Base-by-base conservation (phyloP, 2,797 vertebrate genomes). In the Vespertilio murinus region DNA sequence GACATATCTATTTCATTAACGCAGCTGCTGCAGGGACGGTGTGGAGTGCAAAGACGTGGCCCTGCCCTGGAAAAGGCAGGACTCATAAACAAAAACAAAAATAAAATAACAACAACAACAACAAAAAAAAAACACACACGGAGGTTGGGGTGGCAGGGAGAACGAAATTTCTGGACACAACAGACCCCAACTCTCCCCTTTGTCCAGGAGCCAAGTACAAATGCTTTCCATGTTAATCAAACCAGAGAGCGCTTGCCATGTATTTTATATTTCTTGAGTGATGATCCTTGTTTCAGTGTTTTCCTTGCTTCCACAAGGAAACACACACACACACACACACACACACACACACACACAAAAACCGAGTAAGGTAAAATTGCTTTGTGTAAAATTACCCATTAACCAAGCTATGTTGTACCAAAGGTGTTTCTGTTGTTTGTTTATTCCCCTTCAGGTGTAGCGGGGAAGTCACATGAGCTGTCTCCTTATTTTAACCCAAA, bases 1-100 rank as follows among this genome's bases (percentile, higher is more conserved):
- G 98, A 98, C 98, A 97, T 97, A 98, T 98, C 98, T 98, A 97
- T 98, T 98, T 98, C 97, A 98, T 98, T 98, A 98, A 97, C 96
- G 94, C 97, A 98, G 97, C 96, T 98, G 97, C 94, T 98, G 93
- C 94, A 95, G 96, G 96, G 93, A 89, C 96, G 94, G 59, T 65
- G 93, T 65, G 91, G 97, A 98, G 96, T 71, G 97, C 70, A 87
- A 74, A 97, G 88, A 33, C 52, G 70, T 2, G 16, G 52, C 75
- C 74, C 81, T 96, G 96, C 81, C 83, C 75, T 96, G 96, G 78
- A 97, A 97, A 97, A 91, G 1, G 54, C 90, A 7, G 42, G 74
- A 94, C 84, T 93, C 88, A 56, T 97, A 96, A 97, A 97, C n/a
- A n/a, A n/a, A n/a, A n/a, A n/a, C n/a, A n/a, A n/a, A n/a, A n/a